Conservation (phyloP, 2,113 vertebrate genomes). For the Pangasianodon hypophthalmus region DNA sequence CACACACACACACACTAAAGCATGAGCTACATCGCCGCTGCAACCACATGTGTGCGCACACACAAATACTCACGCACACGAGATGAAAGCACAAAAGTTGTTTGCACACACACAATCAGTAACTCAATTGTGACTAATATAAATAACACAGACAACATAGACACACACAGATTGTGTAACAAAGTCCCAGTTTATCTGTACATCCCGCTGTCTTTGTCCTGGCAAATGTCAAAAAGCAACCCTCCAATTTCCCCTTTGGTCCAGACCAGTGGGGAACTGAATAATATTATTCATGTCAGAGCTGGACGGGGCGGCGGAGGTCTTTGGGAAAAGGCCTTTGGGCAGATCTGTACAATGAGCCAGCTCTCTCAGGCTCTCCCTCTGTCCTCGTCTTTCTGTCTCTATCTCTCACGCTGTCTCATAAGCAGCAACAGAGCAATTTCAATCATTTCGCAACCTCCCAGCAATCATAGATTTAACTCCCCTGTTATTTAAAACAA, state of each 20-base stretch:
- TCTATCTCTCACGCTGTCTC: constrained; percentile 21
- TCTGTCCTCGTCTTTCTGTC: constrained; percentile 12
- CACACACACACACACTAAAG: not conserved
- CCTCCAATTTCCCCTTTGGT: constrained; percentile 43
- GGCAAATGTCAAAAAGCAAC: constrained; percentile 45
- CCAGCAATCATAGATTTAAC: constrained; percentile 59
- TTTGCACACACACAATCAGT: constrained; percentile 13
- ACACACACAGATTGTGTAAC: constrained; percentile 14
- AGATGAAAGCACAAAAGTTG: constrained; percentile 15
- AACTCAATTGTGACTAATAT: constrained; percentile 22
- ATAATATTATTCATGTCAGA: constrained; percentile 46
- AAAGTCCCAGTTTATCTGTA: constrained; percentile 31
- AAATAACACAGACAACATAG: not conserved
- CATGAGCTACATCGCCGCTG: constrained; percentile 19
- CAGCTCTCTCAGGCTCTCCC: constrained; percentile 35
- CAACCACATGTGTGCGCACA: not conserved
- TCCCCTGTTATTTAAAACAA: constrained; percentile 61
- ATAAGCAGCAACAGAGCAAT: constrained; percentile 45
- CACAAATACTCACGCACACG: not conserved
- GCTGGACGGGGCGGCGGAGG: constrained; percentile 14
- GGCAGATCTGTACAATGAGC: constrained; percentile 51
- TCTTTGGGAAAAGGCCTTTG: constrained; percentile 49
- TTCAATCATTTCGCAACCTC: constrained; percentile 59
- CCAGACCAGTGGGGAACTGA: constrained; percentile 31
- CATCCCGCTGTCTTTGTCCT: constrained; percentile 35